These are phyloP conservation scores for Ophraella communa DNA, from an alignment of 2,888 invertebrate genomes.

Conservation along the genomic window DNA sequence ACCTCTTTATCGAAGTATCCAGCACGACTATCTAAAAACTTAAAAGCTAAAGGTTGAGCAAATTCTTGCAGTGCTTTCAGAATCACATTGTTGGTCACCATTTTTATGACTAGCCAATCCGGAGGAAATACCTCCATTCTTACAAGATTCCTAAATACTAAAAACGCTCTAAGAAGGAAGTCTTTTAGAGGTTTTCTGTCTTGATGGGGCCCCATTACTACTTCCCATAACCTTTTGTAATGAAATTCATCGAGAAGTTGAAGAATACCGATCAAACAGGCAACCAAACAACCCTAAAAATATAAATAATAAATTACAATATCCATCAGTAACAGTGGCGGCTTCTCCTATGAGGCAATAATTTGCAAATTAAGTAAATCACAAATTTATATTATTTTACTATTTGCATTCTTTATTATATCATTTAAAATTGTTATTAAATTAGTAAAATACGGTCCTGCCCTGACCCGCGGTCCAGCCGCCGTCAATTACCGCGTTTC, in stretches of 20 bases:
- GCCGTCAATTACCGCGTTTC: too few species aligned
- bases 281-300: conserved; percentile 80
- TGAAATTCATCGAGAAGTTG: conserved; percentile 88
- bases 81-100: conserved; percentile 86
- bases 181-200: conserved; percentile 85
- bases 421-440: too few species aligned
- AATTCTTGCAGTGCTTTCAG: conserved; percentile 86
- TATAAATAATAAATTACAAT: too few species aligned
- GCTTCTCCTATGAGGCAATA: too few species aligned
- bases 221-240: conserved; percentile 86
- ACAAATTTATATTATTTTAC: too few species aligned
- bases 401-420: too few species aligned
- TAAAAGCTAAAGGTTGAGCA: conserved; percentile 83
- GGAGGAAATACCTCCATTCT: conserved; percentile 82
- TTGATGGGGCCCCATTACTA: conserved; percentile 70
- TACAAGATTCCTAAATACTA: conserved; percentile 81
- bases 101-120: conserved; percentile 90
- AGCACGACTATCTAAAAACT: conserved; percentile 75
- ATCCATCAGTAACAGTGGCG: too few species aligned
- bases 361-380: too few species aligned
- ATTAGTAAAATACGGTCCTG: too few species aligned
- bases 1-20: conserved; percentile 81
- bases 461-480: too few species aligned
- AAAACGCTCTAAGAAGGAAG: conserved; percentile 81
- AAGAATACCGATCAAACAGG: conserved; percentile 83